These are phyloP conservation scores for Agrotis clavis DNA, from an alignment of 2,888 invertebrate species.

Conservation along the genomic window DNA sequence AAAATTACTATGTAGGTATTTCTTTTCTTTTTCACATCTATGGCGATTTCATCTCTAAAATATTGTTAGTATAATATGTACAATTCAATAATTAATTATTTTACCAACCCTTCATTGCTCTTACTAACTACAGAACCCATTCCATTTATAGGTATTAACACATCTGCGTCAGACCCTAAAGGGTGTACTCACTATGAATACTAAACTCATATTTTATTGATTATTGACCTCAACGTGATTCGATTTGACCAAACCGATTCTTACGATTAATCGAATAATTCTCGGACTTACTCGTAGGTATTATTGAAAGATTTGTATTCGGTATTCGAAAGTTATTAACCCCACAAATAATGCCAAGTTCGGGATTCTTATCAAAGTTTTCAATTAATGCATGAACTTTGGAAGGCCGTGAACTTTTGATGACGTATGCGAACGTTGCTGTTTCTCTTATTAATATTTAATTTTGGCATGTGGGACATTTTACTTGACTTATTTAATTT, in stretches of 20 bases:
- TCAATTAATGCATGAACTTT: constrained; percentile 47
- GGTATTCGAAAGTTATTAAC: constrained; percentile 53
- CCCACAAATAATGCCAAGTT: constrained; percentile 35
- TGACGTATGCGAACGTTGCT: constrained; percentile 30
- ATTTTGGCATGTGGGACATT: neutral
- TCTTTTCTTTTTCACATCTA: too few species aligned
- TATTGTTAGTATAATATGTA: neutral
- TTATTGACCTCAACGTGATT: constrained; percentile 65
- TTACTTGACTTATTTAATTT: too few species aligned
- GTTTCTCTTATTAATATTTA: constrained; percentile 22
- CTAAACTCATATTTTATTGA: constrained; percentile 67
- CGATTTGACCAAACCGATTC: constrained; percentile 53
- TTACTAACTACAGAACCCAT: constrained; percentile 3
- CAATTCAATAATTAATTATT: constrained; percentile 8
- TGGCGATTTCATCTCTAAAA: too few species aligned
- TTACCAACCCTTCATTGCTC: neutral
- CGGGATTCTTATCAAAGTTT: constrained; percentile 39
- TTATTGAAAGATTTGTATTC: constrained; percentile 56
- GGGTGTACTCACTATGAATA: constrained; percentile 75
- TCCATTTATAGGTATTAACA: constrained; percentile 25
- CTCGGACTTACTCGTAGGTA: constrained; percentile 36
- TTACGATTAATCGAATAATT: constrained; percentile 54
- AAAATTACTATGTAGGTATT: too few species aligned
- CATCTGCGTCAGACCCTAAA: constrained; percentile 76
- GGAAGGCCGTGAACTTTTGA: constrained; percentile 34